phyloP scores from a whole-genome alignment of 2,888 invertebrate species.

The Listrodromus nycthemerus region DNA sequence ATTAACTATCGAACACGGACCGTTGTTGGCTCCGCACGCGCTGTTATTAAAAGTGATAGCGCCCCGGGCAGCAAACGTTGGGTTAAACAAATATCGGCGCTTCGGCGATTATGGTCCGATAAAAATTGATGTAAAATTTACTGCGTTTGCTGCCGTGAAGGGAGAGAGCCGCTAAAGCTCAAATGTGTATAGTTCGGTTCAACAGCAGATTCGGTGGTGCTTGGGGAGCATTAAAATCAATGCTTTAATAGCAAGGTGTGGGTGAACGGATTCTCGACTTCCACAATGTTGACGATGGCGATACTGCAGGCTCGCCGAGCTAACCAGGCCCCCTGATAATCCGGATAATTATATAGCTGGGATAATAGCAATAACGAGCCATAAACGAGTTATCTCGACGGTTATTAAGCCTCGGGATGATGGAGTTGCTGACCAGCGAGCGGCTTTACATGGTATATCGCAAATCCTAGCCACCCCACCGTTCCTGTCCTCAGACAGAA shows the following conservation, averaged over 20 bases:
- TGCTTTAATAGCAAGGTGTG: conserved; percentile 41
- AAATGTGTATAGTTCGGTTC: not conserved
- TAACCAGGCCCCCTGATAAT: conserved; percentile 14
- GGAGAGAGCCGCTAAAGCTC: not conserved
- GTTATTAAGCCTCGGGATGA: conserved; percentile 20
- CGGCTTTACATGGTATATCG: conserved; percentile 2
- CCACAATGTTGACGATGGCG: conserved; percentile 44
- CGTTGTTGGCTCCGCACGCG: not conserved
- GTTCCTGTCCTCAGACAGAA: not conserved
- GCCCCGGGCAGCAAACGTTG: not conserved
- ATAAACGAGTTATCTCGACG: conserved; percentile 32
- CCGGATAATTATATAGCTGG: conserved; percentile 31
- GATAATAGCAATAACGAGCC: conserved; percentile 25
- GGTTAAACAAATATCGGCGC: not conserved
- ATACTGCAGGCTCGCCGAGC: not conserved
- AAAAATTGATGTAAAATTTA: not conserved
- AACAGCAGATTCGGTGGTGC: not conserved
- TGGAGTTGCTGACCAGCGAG: conserved; percentile 14
- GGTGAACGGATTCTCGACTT: conserved; percentile 19
- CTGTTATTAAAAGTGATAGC: conserved; percentile 19
- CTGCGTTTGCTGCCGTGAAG: not conserved
- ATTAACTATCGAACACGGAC: not conserved
- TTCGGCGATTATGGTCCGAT: not conserved
- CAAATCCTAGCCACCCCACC: not conserved
- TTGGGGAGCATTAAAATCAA: conserved; percentile 10